Evolutionary conservation across 2,888 invertebrate genomes (phyloP).

Genomic region (Apamea sordens): DNA sequence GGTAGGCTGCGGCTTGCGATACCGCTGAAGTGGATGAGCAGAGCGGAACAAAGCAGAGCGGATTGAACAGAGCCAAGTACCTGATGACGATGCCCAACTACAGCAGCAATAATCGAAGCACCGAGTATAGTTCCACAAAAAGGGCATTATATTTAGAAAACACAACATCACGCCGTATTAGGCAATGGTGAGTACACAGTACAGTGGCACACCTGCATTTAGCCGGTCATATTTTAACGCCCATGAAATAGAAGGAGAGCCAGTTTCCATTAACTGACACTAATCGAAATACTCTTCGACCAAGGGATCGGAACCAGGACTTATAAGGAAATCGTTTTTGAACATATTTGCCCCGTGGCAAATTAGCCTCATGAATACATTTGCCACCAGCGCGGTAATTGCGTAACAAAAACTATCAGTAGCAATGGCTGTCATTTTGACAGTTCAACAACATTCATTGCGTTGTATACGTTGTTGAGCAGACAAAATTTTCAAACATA

Average conservation of each 20-base stretch:
- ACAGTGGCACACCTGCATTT: no score
- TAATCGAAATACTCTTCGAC: neutral
- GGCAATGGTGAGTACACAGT: no score
- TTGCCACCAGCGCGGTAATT: no score
- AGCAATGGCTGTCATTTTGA: no score
- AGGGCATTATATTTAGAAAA: neutral
- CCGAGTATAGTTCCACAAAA: neutral
- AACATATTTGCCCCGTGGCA: neutral
- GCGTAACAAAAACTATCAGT: no score
- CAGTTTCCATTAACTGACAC: neutral
- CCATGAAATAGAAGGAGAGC: neutral
- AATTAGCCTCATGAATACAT: neutral
- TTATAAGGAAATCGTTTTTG: neutral
- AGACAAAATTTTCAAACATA: no score
- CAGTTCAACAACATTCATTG: no score
- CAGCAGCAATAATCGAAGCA: no score
- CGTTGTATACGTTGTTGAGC: no score
- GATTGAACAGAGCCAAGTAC: no score
- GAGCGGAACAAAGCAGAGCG: neutral
- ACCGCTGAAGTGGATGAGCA: neutral
- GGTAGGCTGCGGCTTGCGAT: slow-evolving; percentile 11
- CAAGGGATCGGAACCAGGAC: slow-evolving; percentile 7
- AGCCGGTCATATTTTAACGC: neutral
- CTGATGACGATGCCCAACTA: no score
- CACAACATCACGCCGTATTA: neutral